These are phyloP conservation scores for Cerceris ruficornis DNA, from an alignment of 2,888 invertebrate species.

Conservation along the genomic window DNA sequence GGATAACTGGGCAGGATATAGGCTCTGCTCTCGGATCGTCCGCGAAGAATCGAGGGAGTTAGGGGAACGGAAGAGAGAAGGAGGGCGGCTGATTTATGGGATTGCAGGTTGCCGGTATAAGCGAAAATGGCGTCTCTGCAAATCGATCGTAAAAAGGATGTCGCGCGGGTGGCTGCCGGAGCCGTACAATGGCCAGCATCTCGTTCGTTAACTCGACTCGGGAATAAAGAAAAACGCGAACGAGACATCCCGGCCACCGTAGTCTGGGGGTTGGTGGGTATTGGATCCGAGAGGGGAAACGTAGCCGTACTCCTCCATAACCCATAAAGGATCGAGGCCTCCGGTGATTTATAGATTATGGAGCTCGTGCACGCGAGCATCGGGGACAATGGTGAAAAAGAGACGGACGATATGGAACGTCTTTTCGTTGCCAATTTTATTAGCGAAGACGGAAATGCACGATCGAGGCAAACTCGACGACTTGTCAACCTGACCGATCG, in stretches of 20 bases:
- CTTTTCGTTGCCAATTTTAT: slow-evolving; percentile 44
- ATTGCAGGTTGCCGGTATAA: slow-evolving; percentile 65
- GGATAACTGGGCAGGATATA: slow-evolving; percentile 48
- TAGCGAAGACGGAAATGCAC: slow-evolving; percentile 19
- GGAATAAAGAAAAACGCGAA: slow-evolving; percentile 70
- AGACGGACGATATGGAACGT: slow-evolving; percentile 55
- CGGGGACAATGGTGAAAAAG: slow-evolving; percentile 51
- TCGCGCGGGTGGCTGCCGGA: slow-evolving; percentile 49
- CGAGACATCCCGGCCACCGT: slow-evolving; percentile 50
- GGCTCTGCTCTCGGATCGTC: slow-evolving; percentile 34
- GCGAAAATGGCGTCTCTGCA: slow-evolving; percentile 67
- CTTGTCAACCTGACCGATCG: slow-evolving; percentile 10
- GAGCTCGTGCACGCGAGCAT: slow-evolving; percentile 71
- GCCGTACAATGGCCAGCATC: slow-evolving; percentile 63
- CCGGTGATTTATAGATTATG: slow-evolving; percentile 77
- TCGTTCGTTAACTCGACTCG: slow-evolving; percentile 64
- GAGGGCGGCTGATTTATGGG: slow-evolving; percentile 64
- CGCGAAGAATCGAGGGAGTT: slow-evolving; percentile 55
- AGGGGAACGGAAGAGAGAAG: slow-evolving; percentile 35
- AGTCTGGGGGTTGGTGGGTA: slow-evolving; percentile 44
- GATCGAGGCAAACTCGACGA: slow-evolving; percentile 7
- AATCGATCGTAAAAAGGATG: slow-evolving; percentile 67
- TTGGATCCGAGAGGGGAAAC: slow-evolving; percentile 51
- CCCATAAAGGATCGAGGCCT: slow-evolving; percentile 71
- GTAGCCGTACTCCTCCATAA: slow-evolving; percentile 61